phyloP scores from a whole-genome alignment of 1,140 invertebrate species.

The Formica exsecta region DNA sequence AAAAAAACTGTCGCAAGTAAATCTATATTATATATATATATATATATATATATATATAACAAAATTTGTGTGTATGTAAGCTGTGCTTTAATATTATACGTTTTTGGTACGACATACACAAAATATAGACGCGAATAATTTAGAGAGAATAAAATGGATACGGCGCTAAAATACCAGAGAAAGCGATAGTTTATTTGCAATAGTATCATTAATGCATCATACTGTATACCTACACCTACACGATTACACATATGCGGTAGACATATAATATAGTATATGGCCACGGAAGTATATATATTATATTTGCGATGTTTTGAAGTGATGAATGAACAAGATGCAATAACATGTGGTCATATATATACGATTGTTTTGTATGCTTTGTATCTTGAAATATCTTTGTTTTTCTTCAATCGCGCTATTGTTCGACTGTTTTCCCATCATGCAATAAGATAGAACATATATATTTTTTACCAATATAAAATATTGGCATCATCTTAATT shows the following conservation, averaged over 20 bases:
- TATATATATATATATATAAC: neutral
- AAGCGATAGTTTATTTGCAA: conserved; percentile 33
- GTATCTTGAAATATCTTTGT: conserved; percentile 25
- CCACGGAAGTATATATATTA: neutral
- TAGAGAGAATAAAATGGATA: neutral
- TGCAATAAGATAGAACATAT: neutral
- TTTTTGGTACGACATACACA: neutral
- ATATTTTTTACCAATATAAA: neutral
- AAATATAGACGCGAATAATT: neutral
- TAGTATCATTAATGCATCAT: conserved; percentile 31
- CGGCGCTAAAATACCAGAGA: conserved; percentile 1
- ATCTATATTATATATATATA: no score
- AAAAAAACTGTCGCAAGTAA: neutral
- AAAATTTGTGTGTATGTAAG: neutral
- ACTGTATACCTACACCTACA: neutral
- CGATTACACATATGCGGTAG: conserved; percentile 2
- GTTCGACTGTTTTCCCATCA: neutral
- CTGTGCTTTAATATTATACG: neutral
- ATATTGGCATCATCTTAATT: neutral
- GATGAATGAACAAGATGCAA: conserved; percentile 46
- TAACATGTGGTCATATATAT: neutral
- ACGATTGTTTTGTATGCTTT: conserved; percentile 3
- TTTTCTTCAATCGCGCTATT: neutral
- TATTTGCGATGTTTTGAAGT: neutral
- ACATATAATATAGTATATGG: neutral